Base-by-base conservation (phyloP, 2,888 invertebrate genomes). In the Netelia virgata region DNA sequence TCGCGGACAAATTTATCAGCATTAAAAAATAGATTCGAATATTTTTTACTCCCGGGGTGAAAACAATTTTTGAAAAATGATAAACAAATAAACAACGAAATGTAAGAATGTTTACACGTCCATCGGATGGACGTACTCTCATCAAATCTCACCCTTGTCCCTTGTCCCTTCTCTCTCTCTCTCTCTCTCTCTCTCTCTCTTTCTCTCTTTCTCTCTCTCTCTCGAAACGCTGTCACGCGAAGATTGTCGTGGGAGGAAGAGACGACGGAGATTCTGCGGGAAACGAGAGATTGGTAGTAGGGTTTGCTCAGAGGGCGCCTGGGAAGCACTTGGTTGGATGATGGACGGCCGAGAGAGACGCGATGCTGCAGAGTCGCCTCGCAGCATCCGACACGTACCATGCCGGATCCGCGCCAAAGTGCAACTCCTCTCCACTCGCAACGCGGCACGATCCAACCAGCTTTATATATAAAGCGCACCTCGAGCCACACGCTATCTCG, bases 311-410 rank as follows among this genome's bases (percentile, higher is more conserved):
- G 55, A 53, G 77, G 73, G 68, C 59, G 64, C 63, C 68, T 64
- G 57, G 64, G 72, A 77, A 84, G 73, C 81, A 84, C 80, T 84
- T 81, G 81, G 81, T 73, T 36, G 16, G 73, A 84, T 84, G 84
- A 84, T 84, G 81, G 81, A 84, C 81, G 80, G 76, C 81, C 73
- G 73, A 43, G 43, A n/a, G 73, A 77, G 59, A 28, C 70, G 72
- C 79, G 55, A 59, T 53, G 50, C n/a, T 23, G 10, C 50, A 59
- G 59, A 69, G 43, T 72, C 63, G 53, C 74, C 63, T 69, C 55
- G 36, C 43, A 28, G 57, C 64, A 61, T 59, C 69, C 47, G n/a
- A 53, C 14, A 14, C 63, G 43, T 47, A 57, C 68, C 36, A 72
- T 59, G 57, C 43, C 28, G 75, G 43, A 68, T 53, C 59, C 68